Evolutionary conservation across 2,113 vertebrate genomes (phyloP), one percentile per base, ranked within the genome.

Genomic region (Chrysochloris asiatica): DNA sequence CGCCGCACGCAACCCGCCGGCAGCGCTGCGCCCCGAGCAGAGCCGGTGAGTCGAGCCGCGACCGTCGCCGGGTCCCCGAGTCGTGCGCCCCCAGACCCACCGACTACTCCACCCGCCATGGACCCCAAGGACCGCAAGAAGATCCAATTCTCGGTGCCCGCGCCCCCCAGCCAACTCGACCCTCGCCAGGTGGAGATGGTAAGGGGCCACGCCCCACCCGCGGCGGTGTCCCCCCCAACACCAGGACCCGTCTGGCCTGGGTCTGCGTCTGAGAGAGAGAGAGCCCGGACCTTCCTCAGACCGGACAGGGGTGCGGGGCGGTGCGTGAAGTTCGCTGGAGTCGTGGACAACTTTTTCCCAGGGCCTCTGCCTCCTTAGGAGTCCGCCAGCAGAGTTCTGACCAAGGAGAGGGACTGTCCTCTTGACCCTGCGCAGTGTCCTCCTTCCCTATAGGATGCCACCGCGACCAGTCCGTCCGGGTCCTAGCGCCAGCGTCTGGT

Each of bases 121-220:
- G 98, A 98, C 94, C 93, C 96, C 96, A 99, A 99, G 96, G 99
- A 99, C 95, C 98, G 98, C 94, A 99, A 98, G 97, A 99, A 99
- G 97, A 99, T 99, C 97, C 99, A 99, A 78, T 99, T 99, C 92
- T 99, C 99, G 0, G 98, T 99, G 91, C 98, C 98, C 1, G 92
- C 98, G 1, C 98, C 97, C 33, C 98, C 99, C 59, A 98, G 98
- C 95, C 99, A 99, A 95, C 98, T 99, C 97, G 99, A 99, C 97
- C 99, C 99, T 41, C 98, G 99, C 86, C 98, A 99, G 95, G 99
- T 99, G 80, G 99, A 99, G 98, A 99, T 99, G 99, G 99, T 99
- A 97, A 98, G 98, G 75, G 84, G 54, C 75, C 50, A 56, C 50
- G 63, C 63, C 86, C 76, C 92, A 26, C 13, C 26, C 41, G 13